Conservation (phyloP, 2,113 vertebrate species). For the Isichthys henryi region DNA sequence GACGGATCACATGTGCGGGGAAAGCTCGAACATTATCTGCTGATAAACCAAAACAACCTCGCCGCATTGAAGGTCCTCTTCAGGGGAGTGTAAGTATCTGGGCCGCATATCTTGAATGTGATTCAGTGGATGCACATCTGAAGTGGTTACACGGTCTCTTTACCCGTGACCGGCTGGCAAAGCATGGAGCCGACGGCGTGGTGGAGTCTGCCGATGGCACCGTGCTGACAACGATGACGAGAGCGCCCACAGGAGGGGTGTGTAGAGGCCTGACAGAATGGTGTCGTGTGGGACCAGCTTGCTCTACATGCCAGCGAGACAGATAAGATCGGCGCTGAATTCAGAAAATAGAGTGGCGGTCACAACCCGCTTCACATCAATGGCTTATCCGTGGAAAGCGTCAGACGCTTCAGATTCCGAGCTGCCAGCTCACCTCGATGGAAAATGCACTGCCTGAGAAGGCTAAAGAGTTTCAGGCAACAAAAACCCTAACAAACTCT, state of each 20-base stretch:
- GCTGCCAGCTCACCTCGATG: not conserved
- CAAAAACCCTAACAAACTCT: not conserved
- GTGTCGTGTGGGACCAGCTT: not conserved
- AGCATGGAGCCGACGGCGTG: not conserved
- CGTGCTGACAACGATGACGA: not conserved
- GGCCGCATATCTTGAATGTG: not conserved
- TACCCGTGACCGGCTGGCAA: not conserved
- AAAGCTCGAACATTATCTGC: not conserved
- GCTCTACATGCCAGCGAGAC: not conserved
- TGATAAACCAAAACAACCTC: not conserved
- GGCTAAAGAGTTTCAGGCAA: not conserved
- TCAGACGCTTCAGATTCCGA: not conserved
- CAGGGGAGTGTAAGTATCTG: not conserved
- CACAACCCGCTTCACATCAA: not conserved
- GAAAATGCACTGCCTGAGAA: not conserved
- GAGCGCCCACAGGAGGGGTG: not conserved
- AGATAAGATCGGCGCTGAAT: not conserved
- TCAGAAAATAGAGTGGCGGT: not conserved
- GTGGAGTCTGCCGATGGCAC: not conserved
- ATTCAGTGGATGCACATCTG: not conserved
- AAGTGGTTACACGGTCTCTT: not conserved
- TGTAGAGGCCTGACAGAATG: not conserved
- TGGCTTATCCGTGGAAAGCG: not conserved
- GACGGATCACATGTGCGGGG: not conserved
- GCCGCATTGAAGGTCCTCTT: not conserved